A percentile compares a stretch with the other conserved stretches of the same genome.
phyloP scores from a whole-genome alignment of 2,113 vertebrate species.

The Lagopus leucura region DNA sequence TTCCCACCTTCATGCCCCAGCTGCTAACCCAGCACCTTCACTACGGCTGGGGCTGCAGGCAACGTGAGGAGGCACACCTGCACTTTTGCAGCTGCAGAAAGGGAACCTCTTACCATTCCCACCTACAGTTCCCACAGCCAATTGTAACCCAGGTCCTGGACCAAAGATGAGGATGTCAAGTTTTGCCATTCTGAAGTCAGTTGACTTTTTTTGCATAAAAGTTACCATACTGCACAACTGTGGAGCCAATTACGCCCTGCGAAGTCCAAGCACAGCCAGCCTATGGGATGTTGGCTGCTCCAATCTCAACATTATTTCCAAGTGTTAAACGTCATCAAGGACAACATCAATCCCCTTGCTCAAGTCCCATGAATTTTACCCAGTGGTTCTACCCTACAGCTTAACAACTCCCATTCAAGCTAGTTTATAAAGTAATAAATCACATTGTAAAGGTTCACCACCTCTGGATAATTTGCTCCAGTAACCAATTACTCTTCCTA shows the following conservation, averaged over 20 bases:
- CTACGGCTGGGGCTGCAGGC: background rate
- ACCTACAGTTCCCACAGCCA: background rate
- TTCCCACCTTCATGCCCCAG: background rate
- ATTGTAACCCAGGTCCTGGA: background rate
- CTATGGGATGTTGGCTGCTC: background rate
- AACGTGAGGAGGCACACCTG: fast-evolving
- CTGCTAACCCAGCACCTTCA: fast-evolving
- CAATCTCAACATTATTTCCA: background rate
- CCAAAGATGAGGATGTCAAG: fast-evolving
- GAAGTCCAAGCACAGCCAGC: background rate
- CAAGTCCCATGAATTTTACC: background rate
- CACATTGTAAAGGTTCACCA: background rate
- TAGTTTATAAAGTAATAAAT: background rate
- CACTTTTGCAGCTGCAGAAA: background rate
- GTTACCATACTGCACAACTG: background rate
- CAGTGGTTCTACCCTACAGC: background rate
- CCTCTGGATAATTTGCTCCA: background rate
- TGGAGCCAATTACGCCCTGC: fast-evolving
- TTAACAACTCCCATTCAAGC: background rate
- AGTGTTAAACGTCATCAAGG: background rate
- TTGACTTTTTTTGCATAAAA: background rate
- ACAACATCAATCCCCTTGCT: background rate
- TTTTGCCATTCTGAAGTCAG: background rate
- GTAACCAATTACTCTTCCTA: background rate
- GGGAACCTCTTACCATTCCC: background rate